These are phyloP conservation scores for Botrylloides violaceus DNA, from an alignment of 23 tunicate species.

Conservation along the genomic window DNA sequence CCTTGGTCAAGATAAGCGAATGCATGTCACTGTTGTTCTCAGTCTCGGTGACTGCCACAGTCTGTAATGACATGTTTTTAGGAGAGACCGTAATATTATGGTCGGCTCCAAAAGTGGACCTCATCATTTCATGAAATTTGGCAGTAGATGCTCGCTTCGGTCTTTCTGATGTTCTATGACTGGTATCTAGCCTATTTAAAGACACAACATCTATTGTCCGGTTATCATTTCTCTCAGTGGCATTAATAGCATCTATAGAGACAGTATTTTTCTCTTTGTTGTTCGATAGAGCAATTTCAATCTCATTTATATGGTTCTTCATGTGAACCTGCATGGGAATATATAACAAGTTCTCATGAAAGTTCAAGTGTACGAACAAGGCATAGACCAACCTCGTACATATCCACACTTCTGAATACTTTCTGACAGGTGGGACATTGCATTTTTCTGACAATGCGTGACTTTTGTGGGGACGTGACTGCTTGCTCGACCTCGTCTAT, in stretches of 20 bases:
- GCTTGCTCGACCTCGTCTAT: background rate
- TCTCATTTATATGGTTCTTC: background rate
- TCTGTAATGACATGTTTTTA: no score
- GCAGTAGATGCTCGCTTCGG: conserved; percentile 18
- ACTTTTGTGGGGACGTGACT: background rate
- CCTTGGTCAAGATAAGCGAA: no score
- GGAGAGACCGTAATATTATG: background rate
- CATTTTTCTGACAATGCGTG: background rate
- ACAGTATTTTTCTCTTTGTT: background rate
- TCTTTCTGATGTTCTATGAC: background rate
- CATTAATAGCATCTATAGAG: background rate
- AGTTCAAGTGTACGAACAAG: no score
- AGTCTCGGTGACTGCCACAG: no score
- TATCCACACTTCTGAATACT: background rate
- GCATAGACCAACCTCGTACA: background rate
- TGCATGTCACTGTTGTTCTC: no score
- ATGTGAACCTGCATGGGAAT: background rate
- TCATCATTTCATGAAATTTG: conserved; percentile 18
- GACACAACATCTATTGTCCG: background rate
- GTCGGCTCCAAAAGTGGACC: background rate
- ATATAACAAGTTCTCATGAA: no score
- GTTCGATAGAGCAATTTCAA: background rate
- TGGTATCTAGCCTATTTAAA: background rate
- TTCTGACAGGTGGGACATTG: conserved; percentile 4
- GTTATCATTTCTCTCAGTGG: background rate